These are phyloP conservation scores for Siderastrea siderea DNA, from an alignment of 92 coral and sea anemone genomes.

Conservation along the genomic window DNA sequence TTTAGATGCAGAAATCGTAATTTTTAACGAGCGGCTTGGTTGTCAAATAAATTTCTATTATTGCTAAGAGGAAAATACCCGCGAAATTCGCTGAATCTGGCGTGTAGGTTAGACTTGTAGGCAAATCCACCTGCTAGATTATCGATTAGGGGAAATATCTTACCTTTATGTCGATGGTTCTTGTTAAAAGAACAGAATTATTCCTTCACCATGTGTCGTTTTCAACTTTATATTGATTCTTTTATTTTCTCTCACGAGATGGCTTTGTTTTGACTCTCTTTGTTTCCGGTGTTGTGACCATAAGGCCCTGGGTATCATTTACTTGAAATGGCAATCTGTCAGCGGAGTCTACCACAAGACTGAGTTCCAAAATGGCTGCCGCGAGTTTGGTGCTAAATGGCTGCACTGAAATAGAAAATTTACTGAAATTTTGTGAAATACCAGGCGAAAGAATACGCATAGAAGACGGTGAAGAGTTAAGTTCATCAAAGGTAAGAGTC, in stretches of 20 bases:
- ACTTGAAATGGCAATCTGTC: neutral
- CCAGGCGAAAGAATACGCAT: conserved; percentile 65
- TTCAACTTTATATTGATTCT: neutral
- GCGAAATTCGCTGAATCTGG: neutral
- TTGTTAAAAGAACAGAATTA: neutral
- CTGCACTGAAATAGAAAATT: conserved; percentile 72
- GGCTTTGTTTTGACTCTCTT: conserved; percentile 49
- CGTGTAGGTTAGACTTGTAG: neutral
- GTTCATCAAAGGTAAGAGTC: conserved; percentile 60
- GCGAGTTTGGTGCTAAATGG: conserved; percentile 66
- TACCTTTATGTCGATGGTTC: neutral
- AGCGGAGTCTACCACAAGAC: conserved; percentile 12
- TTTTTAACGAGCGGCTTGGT: neutral
- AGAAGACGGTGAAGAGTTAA: conserved; percentile 19
- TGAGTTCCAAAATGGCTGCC: conserved; percentile 79
- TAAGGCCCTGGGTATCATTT: conserved; percentile 10
- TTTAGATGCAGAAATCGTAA: neutral
- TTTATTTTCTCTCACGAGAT: neutral
- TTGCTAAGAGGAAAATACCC: neutral
- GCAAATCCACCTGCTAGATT: neutral
- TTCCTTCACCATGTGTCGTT: conserved; percentile 11
- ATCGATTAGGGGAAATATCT: neutral
- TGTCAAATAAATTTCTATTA: neutral
- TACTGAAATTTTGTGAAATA: conserved; percentile 72
- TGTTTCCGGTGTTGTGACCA: conserved; percentile 41